phyloP scores from a whole-genome alignment of 1,140 invertebrate species.

The Drosophila obscura region DNA sequence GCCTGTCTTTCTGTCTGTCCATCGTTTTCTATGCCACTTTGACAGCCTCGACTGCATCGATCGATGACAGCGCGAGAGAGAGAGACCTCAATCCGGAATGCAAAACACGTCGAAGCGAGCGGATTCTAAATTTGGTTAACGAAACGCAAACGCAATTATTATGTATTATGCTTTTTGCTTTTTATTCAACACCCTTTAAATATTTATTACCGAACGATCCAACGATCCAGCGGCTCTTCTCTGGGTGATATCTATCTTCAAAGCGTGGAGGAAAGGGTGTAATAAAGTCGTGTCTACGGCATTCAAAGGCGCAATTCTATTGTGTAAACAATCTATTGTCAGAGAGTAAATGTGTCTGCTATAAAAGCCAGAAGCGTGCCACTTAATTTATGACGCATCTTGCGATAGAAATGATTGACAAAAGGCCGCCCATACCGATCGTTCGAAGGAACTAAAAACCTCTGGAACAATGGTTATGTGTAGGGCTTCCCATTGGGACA shows the following conservation, averaged over 20 bases:
- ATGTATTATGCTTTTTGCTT: constrained; percentile 62
- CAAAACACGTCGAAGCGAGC: constrained; percentile 47
- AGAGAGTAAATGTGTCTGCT: constrained; percentile 21
- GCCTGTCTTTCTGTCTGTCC: constrained; percentile 28
- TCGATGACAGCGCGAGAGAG: constrained; percentile 32
- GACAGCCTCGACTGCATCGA: constrained; percentile 45
- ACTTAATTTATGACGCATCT: constrained; percentile 52
- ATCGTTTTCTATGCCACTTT: constrained; percentile 48
- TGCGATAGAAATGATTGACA: constrained; percentile 19
- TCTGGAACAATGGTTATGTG: not conserved
- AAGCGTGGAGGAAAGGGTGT: constrained; percentile 28
- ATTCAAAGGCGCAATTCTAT: constrained; percentile 6
- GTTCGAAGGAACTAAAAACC: not conserved
- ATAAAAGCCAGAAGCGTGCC: constrained; percentile 70
- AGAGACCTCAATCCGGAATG: constrained; percentile 32
- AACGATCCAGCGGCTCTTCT: too few species aligned
- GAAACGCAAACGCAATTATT: constrained; percentile 73
- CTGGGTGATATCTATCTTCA: too few species aligned
- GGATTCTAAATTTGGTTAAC: constrained; percentile 69
- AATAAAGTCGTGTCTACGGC: constrained; percentile 18
- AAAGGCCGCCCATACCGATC: constrained; percentile 24
- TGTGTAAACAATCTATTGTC: constrained; percentile 37
- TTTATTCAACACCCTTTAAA: constrained; percentile 44
- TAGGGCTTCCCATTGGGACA: too few species aligned
- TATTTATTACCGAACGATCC: too few species aligned